Evolutionary conservation across 1,140 invertebrate species (phyloP), one percentile per base, ranked within the genome.

Genomic region (Diachasma alloeum): DNA sequence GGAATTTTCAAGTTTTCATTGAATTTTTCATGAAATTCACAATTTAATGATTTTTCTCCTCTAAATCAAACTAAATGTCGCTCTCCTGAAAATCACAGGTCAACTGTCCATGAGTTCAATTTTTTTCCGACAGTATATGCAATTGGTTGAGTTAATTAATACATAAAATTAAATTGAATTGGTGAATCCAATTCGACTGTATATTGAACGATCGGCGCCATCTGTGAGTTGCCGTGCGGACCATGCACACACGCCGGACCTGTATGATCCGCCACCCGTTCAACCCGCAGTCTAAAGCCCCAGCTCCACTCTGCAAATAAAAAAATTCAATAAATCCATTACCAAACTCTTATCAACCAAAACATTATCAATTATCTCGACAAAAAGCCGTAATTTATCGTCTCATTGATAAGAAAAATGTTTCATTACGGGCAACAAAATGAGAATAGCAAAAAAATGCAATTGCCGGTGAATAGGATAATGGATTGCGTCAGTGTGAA

Each of bases 171-270:
- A 3, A 26, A 59, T 59, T 22, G 53, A 59, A 59, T 73, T 36
- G 37, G n/a, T 15, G 5, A 5, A n/a, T n/a, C n/a, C n/a, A 22
- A 59, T 59, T 59, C 5, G 17, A 59, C 11, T 46, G 42, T 42
- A 75, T 79, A 76, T 75, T 46, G 69, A 31, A 79, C 78, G 67
- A 69, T 79, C 48, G 24, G 69, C 73, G 75, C 78, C 78, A 79
- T 79, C 78, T 79, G 69, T 79, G 78, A 72, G 46, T 17, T 5
- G 13, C 31, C 63, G 26, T n/a, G 13, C 15, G 73, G 75, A 79
- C 73, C 73, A 63, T 15, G 24, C 42, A 70, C 67, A 26, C 39
- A 68, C 31, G 72, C 17, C 74, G 78, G 75, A 79, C 72, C 72
- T 63, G 69, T 71, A 26, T 6, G 36, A 46, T 53, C 59, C 37